Evolutionary conservation across 2,888 invertebrate species (phyloP), one percentile per base, ranked within the genome.

Genomic region (Drosophila planitibia): DNA sequence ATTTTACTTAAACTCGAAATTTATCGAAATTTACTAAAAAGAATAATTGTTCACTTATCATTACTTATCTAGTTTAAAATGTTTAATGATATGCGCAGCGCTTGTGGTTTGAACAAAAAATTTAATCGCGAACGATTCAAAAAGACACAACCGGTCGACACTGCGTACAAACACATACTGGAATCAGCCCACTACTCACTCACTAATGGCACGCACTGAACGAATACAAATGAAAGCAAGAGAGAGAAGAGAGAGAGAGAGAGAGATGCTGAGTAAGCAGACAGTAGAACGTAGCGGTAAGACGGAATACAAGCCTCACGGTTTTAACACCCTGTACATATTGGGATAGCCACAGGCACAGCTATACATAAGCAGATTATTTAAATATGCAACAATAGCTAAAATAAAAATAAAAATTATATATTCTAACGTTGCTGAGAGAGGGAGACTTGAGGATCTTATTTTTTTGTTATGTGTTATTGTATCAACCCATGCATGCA

Each of bases 101-200:
- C 33, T 63, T 33, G 0, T 14, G 14, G 28, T 4, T 14, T 19
- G 6, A 16, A 4, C 16, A 2, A 2, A 16, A 67, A 0, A 0
- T 30, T 32, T 5, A 22, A 14, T 3, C 16, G 9, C 51, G 4
- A 12, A 12, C n/a, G 19, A 7, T 37, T 6, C 16, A 9, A 22
- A 41, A 10, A 22, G 9, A 49, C 58, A 68, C 79, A 64, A 70
- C 67, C 44, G 53, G 61, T 53, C 32, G 30, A 49, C 44, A 25
- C 47, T 35, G 67, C 63, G 44, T 22, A 4, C 59, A 59, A 35
- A 35, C 32, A 51, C 64, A 30, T 9, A 78, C 74, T 79, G 44
- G 19, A 25, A 12, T n/a, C 37, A 12, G 32, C 9, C 14, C 4
- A n/a, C 22, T 22, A 4, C 12, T 19, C 19, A 16, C 49, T 37